Percentiles rank a stretch among this genome's conserved stretches.
Conservation (phyloP, 2,113 vertebrate genomes). For the Delphinus delphis region DNA sequence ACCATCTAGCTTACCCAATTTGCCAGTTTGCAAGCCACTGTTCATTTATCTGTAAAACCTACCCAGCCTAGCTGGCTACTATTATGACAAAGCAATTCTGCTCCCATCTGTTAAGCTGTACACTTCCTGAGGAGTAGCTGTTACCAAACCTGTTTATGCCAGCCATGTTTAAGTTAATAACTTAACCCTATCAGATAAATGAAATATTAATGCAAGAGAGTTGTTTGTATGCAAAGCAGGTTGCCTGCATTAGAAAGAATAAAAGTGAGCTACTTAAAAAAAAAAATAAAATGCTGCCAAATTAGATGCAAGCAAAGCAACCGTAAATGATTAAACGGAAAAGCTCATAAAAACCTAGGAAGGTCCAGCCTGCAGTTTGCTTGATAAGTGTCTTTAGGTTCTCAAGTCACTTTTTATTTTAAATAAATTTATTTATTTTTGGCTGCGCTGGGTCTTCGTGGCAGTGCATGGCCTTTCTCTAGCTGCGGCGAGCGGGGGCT, state of each 20-base stretch:
- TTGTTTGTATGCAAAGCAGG: not conserved
- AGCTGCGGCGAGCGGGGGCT: no score
- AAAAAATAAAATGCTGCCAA: not conserved
- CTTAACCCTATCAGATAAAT: not conserved
- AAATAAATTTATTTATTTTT: no score
- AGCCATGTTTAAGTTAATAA: not conserved
- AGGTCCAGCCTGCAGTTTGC: not conserved
- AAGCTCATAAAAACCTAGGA: not conserved
- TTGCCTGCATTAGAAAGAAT: not conserved
- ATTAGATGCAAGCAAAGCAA: not conserved
- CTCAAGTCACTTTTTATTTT: not conserved
- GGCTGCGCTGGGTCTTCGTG: no score
- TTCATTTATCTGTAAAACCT: not conserved
- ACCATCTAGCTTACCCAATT: not conserved
- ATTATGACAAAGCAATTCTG: not conserved
- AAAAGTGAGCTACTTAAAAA: not conserved
- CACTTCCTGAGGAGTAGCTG: not conserved
- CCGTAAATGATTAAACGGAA: not conserved
- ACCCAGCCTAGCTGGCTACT: not conserved
- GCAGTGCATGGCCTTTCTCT: no score
- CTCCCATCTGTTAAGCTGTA: not conserved
- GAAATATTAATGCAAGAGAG: not conserved
- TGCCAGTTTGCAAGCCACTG: not conserved
- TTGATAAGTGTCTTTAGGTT: not conserved
- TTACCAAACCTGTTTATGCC: not conserved